Percentiles rank a stretch among this genome's conserved stretches.
Conservation (phyloP, 2,888 invertebrate genomes). For the Eupelmus urozonus region DNA sequence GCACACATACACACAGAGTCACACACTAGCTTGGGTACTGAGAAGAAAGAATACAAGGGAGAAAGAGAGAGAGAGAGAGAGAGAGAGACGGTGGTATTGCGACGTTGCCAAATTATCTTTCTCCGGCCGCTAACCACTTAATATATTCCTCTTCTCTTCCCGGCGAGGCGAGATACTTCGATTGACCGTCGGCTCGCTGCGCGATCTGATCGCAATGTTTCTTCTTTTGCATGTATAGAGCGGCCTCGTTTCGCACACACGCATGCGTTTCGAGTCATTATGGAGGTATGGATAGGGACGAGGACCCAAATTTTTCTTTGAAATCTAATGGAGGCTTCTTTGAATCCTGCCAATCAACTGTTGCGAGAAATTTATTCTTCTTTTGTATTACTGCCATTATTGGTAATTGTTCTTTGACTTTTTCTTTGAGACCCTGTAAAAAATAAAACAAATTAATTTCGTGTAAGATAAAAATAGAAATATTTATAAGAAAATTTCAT, state of each 20-base stretch:
- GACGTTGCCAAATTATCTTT: constrained; percentile 75
- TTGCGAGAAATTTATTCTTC: background rate
- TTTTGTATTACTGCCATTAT: background rate
- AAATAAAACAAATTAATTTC: background rate
- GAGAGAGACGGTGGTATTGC: constrained; percentile 63
- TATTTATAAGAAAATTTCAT: too few species aligned
- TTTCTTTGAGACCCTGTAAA: background rate
- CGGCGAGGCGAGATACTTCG: constrained; percentile 65
- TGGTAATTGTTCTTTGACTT: background rate
- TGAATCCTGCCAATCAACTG: constrained; percentile 11
- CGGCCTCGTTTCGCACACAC: constrained; percentile 5
- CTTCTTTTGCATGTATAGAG: background rate
- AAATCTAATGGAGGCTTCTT: constrained; percentile 42
- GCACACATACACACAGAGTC: background rate
- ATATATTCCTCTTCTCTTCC: constrained; percentile 62
- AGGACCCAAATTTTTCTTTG: constrained; percentile 50
- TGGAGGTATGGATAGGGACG: constrained; percentile 26
- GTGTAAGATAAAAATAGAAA: too few species aligned
- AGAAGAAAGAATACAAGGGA: constrained; percentile 31
- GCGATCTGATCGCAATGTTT: constrained; percentile 54
- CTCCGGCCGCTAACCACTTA: constrained; percentile 64
- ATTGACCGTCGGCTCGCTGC: constrained; percentile 64
- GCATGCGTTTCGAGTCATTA: constrained; percentile 51
- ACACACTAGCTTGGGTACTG: too few species aligned
- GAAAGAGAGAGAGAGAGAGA: constrained; percentile 24